phyloP scores from a whole-genome alignment of 2,888 invertebrate genomes.

The Zygaena filipendulae region DNA sequence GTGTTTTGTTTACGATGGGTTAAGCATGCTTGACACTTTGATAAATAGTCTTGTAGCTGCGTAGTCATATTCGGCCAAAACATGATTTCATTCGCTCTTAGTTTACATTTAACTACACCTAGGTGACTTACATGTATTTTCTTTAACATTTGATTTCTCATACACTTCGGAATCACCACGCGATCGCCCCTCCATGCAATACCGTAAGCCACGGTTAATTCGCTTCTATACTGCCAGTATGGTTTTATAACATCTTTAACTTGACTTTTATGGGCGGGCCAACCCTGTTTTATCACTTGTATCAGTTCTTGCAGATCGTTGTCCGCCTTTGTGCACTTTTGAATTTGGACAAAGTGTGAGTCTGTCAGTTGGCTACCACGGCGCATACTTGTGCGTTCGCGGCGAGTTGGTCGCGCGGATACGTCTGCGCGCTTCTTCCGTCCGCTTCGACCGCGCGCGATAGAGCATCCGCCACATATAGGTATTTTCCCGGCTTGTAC shows the following conservation, averaged over 20 bases:
- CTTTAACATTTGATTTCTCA: conserved; percentile 11
- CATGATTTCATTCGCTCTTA: too few relatives aligned
- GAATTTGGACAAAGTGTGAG: conserved; percentile 6
- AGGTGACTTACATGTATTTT: too few relatives aligned
- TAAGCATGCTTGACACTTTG: too few relatives aligned
- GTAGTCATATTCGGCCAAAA: too few relatives aligned
- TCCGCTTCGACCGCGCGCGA: conserved; percentile 11
- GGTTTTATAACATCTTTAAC: conserved; percentile 5
- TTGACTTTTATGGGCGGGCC: conserved; percentile 6
- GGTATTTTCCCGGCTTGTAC: conserved; percentile 13
- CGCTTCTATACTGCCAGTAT: conserved; percentile 10
- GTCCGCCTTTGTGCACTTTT: conserved; percentile 7
- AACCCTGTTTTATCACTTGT: conserved; percentile 6
- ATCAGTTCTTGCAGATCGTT: conserved; percentile 7
- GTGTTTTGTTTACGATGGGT: too few relatives aligned
- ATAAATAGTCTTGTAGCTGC: too few relatives aligned
- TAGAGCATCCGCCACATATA: conserved; percentile 14
- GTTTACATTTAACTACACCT: too few relatives aligned
- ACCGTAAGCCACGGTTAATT: conserved; percentile 8
- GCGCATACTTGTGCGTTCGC: too few relatives aligned
- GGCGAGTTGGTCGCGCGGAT: conserved; percentile 3
- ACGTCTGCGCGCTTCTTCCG: conserved; percentile 3
- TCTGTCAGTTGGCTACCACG: conserved; percentile 4
- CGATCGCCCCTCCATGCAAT: conserved; percentile 11
- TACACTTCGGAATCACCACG: conserved; percentile 9